phyloP scores from a whole-genome alignment of 2,113 vertebrate genomes.

The Buteo buteo region DNA sequence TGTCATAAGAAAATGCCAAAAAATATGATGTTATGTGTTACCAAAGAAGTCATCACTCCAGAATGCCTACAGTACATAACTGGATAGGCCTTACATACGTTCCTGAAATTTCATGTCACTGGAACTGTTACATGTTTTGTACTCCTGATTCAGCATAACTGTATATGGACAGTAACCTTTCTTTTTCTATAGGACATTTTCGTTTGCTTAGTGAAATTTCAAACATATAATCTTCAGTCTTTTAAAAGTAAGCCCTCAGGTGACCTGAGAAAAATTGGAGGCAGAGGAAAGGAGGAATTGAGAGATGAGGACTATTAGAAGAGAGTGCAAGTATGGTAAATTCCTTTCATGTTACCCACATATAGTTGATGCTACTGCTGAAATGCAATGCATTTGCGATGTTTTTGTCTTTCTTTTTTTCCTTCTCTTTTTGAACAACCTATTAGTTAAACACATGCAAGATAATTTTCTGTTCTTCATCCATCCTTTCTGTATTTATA shows the following conservation, averaged over 20 bases:
- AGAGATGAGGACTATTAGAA: neutral
- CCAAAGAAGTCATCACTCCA: neutral
- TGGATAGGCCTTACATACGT: neutral
- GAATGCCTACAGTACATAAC: neutral
- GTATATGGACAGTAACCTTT: neutral
- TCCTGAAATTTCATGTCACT: neutral
- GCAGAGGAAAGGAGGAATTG: neutral
- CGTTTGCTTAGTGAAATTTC: neutral
- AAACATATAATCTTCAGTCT: neutral
- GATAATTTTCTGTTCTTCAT: neutral
- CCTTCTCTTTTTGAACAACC: neutral
- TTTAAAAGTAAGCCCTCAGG: neutral
- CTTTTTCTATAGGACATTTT: neutral
- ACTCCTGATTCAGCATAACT: neutral
- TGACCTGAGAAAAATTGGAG: neutral
- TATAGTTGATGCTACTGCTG: neutral
- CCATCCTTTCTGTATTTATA: neutral
- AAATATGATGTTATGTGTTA: neutral
- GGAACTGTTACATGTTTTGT: neutral
- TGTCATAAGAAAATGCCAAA: neutral
- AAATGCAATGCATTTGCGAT: neutral
- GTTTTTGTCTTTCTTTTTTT: fast-evolving
- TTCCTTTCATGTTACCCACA: neutral
- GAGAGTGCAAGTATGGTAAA: neutral
- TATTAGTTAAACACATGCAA: neutral